A percentile compares a stretch with the other conserved stretches of the same genome.
Evolutionary conservation across 1,140 invertebrate species (phyloP).

Genomic region (Macrotrachela quadricornifera): DNA sequence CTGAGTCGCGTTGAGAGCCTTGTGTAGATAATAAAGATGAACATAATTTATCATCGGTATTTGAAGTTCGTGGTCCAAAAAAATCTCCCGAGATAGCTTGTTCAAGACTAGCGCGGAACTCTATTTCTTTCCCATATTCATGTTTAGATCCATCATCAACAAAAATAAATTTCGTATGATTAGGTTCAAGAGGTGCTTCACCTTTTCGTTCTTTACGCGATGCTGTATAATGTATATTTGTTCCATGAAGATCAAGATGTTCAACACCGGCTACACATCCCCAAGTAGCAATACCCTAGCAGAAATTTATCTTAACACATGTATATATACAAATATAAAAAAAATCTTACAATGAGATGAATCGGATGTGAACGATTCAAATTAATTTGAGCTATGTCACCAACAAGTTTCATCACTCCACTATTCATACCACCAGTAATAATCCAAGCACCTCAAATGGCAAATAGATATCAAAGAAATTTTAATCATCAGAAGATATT

Average conservation of each 20-base stretch:
- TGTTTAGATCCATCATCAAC: constrained; percentile 28
- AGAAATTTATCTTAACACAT: no score
- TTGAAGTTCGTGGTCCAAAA: no score
- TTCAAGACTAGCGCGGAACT: constrained; percentile 21
- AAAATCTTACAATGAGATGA: constrained; percentile 1
- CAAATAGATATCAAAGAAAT: no score
- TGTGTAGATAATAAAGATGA: no score
- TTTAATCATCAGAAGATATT: no score
- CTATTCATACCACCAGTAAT: constrained; percentile 30
- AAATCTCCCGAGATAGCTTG: constrained; percentile 5
- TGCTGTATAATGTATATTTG: neutral
- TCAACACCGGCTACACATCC: constrained; percentile 17
- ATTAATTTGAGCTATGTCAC: constrained; percentile 24
- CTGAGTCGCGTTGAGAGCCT: no score
- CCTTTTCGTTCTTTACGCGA: neutral
- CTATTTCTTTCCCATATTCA: constrained; percentile 23
- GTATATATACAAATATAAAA: no score
- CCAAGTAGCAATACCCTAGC: constrained; percentile 26
- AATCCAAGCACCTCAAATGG: constrained; percentile 21
- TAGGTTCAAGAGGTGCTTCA: constrained; percentile 21
- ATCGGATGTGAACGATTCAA: constrained; percentile 3
- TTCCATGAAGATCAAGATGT: neutral
- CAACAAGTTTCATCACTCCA: constrained; percentile 32
- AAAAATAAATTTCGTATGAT: constrained; percentile 32
- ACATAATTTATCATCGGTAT: no score